These are phyloP conservation scores for Chromobotia macracanthus DNA, from an alignment of 2,797 vertebrate species.

Conservation along the genomic window DNA sequence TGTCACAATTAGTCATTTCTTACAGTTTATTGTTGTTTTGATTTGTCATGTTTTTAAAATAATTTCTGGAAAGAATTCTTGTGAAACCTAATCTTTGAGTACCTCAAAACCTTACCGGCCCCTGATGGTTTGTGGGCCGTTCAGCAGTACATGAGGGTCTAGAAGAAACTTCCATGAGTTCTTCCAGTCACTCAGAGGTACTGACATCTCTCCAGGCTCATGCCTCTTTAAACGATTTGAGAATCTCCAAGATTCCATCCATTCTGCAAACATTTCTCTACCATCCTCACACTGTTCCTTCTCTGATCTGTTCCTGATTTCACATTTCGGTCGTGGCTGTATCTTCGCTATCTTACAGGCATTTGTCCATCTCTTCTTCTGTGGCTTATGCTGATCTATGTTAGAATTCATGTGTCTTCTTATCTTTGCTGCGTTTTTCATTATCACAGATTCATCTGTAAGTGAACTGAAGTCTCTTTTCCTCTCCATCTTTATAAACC, in stretches of 20 bases:
- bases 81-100: neutral
- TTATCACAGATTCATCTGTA: constrained; percentile 20
- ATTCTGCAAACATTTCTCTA: constrained; percentile 33
- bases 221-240: constrained; percentile 12
- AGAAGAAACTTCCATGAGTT: constrained; percentile 55
- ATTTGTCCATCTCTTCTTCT: constrained; percentile 42
- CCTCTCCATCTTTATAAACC: constrained; percentile 55
- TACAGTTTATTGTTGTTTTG: neutral
- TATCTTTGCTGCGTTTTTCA: neutral
- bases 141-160: constrained; percentile 1
- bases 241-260: constrained; percentile 52
- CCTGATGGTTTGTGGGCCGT: constrained; percentile 24
- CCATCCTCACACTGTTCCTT: constrained; percentile 20
- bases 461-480: constrained; percentile 5
- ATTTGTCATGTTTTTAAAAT: neutral
- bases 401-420: constrained; percentile 12
- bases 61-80: neutral
- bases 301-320: neutral
- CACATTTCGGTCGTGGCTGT: constrained; percentile 15
- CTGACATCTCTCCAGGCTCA: constrained; percentile 5
- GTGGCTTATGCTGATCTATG: constrained; percentile 27
- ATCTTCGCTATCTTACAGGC: constrained; percentile 44
- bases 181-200: constrained; percentile 39
- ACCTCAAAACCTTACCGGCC: neutral
- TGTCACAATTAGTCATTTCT: constrained; percentile 7